phyloP scores from a whole-genome alignment of 1,140 invertebrate species.

The Dendrolimus kikuchii region DNA sequence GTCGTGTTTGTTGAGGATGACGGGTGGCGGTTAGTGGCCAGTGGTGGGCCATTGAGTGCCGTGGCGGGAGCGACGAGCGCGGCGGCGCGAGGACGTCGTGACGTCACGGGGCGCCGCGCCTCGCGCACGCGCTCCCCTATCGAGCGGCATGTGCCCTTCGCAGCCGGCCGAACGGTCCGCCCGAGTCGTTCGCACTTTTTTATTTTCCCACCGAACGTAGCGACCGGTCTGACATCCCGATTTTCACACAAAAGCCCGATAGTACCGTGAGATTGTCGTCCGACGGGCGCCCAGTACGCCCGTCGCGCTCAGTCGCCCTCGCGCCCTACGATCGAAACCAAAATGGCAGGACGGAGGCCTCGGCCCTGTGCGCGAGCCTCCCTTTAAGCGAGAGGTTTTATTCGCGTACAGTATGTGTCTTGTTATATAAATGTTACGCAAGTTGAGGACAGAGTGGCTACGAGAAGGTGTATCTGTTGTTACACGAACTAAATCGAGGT shows the following conservation, averaged over 20 bases:
- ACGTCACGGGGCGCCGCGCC: constrained; percentile 46
- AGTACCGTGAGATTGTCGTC: constrained; percentile 7
- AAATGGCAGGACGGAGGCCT: constrained; percentile 50
- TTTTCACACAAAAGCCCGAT: constrained; percentile 32
- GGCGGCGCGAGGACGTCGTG: constrained; percentile 40
- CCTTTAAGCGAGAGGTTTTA: constrained; percentile 38
- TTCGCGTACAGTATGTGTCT: constrained; percentile 45
- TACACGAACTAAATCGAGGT: constrained; percentile 24
- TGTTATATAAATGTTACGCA: constrained; percentile 68
- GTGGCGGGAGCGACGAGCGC: constrained; percentile 23
- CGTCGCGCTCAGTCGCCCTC: constrained; percentile 15
- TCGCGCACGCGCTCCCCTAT: constrained; percentile 60
- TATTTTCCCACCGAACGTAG: constrained; percentile 60
- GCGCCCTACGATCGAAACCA: constrained; percentile 31
- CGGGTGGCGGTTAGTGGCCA: constrained; percentile 18
- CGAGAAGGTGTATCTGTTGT: constrained; percentile 40
- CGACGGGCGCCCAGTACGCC: constrained; percentile 16
- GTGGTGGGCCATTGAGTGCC: constrained; percentile 48
- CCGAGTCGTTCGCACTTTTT: constrained; percentile 59
- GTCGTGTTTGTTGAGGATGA: constrained; percentile 2
- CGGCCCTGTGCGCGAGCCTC: constrained; percentile 29
- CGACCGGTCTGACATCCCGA: constrained; percentile 29
- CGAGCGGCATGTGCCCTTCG: constrained; percentile 64
- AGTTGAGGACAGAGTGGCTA: constrained; percentile 44
- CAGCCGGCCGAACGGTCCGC: constrained; percentile 57